Conservation (phyloP, 2,113 vertebrate species). For the Amazona vittata region DNA sequence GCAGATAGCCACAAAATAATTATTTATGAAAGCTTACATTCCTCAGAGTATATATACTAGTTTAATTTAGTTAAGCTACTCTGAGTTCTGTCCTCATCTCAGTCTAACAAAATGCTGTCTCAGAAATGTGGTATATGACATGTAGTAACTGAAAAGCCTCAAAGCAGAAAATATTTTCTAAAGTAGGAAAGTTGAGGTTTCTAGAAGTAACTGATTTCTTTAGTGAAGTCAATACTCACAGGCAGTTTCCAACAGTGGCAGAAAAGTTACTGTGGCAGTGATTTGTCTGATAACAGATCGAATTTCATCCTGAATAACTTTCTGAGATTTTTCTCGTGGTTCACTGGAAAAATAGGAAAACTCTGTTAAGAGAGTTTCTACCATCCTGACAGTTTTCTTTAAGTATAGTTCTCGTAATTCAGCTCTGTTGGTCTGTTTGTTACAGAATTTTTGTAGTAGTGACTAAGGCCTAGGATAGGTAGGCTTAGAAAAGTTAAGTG, state of each 20-base stretch:
- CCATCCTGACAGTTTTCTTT: background rate
- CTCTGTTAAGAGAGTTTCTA: background rate
- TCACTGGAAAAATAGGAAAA: constrained; percentile 69
- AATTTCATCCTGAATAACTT: constrained; percentile 95
- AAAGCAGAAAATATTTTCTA: background rate
- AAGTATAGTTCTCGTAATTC: background rate
- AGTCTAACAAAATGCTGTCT: background rate
- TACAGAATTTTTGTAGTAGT: background rate
- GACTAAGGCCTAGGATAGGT: background rate
- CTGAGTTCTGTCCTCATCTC: background rate
- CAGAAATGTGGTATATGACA: background rate
- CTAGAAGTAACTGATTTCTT: accelerated
- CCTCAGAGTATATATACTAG: background rate
- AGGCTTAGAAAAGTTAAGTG: background rate
- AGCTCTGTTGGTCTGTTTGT: background rate
- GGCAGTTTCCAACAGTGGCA: constrained; percentile 89
- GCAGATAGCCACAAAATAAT: background rate
- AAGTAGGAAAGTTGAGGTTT: background rate
- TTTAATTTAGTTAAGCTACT: background rate
- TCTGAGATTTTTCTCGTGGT: constrained; percentile 91
- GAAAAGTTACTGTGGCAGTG: constrained; percentile 93
- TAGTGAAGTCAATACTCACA: constrained; percentile 80
- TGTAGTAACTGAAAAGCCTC: background rate
- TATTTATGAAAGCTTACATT: background rate
- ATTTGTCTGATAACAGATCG: constrained; percentile 94